A percentile compares a stretch with the other conserved stretches of the same genome.
Conservation (phyloP, 2,113 vertebrate genomes). For the Clarias macrocephalus region DNA sequence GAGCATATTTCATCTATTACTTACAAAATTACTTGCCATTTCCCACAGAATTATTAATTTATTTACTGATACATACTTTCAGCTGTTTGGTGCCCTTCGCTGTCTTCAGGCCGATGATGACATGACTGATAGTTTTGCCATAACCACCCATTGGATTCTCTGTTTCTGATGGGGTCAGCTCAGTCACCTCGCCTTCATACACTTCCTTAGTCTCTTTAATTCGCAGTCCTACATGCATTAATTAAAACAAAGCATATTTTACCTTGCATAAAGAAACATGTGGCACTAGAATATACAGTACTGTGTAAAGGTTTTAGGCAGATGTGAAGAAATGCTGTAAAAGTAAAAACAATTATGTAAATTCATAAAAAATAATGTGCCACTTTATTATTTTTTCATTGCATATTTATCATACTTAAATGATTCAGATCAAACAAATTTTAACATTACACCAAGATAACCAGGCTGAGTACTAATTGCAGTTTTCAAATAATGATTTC, state of each 20-base stretch:
- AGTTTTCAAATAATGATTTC: too few species aligned
- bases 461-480: too few species aligned
- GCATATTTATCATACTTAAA: too few species aligned
- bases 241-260: neutral
- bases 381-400: too few species aligned
- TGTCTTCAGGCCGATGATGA: slow-evolving; percentile 96
- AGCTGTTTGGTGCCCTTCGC: slow-evolving; percentile 97
- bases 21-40: neutral
- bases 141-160: slow-evolving; percentile 99
- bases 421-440: too few species aligned
- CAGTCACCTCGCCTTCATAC: slow-evolving; percentile 98
- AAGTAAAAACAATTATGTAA: too few species aligned
- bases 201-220: slow-evolving; percentile 99
- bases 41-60: neutral
- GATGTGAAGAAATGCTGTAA: too few species aligned
- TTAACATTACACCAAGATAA: too few species aligned
- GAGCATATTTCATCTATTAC: neutral
- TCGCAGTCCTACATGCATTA: slow-evolving; percentile 77
- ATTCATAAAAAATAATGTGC: too few species aligned
- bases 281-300: neutral
- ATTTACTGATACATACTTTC: slow-evolving; percentile 75
- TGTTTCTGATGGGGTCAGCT: slow-evolving; percentile 94
- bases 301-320: too few species aligned
- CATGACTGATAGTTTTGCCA: slow-evolving; percentile 97
- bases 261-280: neutral